A percentile compares a stretch with the other conserved stretches of the same genome.
Evolutionary conservation across 2,797 vertebrate species (phyloP).

Genomic region (Ctenopoma multispine): DNA sequence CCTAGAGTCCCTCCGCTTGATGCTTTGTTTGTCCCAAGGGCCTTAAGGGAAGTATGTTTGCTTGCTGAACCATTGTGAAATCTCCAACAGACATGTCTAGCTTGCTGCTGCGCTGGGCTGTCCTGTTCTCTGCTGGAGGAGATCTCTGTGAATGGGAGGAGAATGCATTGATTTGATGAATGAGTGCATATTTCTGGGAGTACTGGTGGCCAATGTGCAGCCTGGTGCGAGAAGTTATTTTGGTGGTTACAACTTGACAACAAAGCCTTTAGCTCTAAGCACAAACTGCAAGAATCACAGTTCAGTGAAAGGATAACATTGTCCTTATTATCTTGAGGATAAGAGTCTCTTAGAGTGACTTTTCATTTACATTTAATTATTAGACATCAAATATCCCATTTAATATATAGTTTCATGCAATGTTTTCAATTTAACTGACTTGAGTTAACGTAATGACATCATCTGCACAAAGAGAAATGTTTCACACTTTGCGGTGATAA

Average conservation of each 20-base stretch:
- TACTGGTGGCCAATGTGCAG: conserved; percentile 84
- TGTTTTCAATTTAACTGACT: not conserved
- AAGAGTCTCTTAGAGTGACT: conserved; percentile 14
- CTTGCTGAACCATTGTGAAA: conserved; percentile 85
- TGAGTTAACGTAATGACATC: conserved; percentile 10
- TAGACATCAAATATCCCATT: not conserved
- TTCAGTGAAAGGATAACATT: conserved; percentile 54
- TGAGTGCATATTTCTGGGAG: conserved; percentile 84
- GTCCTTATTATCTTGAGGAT: conserved; percentile 37
- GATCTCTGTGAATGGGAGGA: conserved; percentile 84
- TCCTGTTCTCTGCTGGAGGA: conserved; percentile 82
- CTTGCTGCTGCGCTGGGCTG: conserved; percentile 76
- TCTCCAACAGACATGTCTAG: conserved; percentile 82
- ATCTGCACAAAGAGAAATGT: conserved; percentile 29
- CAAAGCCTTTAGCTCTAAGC: conserved; percentile 77
- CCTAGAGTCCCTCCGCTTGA: conserved; percentile 77
- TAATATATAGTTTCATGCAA: not conserved
- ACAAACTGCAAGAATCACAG: conserved; percentile 67
- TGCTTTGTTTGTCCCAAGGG: conserved; percentile 83
- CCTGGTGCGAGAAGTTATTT: conserved; percentile 82
- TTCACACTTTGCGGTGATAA: not conserved
- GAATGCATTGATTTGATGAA: conserved; percentile 87
- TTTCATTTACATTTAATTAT: conserved; percentile 6
- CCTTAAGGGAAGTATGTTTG: conserved; percentile 83
- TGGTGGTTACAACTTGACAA: conserved; percentile 78